Base-by-base conservation (phyloP, 2,888 invertebrate genomes). In the Embidobia sp. region DNA sequence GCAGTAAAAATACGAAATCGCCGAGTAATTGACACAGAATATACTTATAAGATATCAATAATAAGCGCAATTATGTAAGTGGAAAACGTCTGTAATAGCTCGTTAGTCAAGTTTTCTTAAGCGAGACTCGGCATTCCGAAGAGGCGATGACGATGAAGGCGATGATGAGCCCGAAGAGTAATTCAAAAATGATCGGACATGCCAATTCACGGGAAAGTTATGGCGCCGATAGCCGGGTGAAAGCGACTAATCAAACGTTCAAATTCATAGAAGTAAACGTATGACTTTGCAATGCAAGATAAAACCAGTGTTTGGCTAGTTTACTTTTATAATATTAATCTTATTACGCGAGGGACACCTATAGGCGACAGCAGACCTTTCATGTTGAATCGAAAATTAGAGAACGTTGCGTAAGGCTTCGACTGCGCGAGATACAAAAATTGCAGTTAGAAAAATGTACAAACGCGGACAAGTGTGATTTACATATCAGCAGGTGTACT, bases 231-330 rank as follows among this genome's bases (percentile, higher is more conserved):
- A 13, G 40, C 26, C 61, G 33, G 69, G 77, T 69, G 80, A 80
- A 80, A 77, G 72, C 69, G 46, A 33, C 51, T 46, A 70, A 75
- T 74, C 61, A 61, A 76, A 76, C 63, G 44, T 81, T 77, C 57
- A 57, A 77, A 73, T 76, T 44, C 33, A 26, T 59, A 40, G 40
- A 42, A 55, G 48, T 57, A 40, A 44, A 37, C 29, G 46, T 53
- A 11, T 61, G 66, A 66, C 40, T 29, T 8, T 29, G 29, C 29
- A n/a, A 3, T n/a, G 10, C 33, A n/a, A n/a, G n/a, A n/a, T n/a
- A n/a, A 53, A 74, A 66, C 74, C 59, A 59, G 66, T 66, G 59
- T 29, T 37, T n/a, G 27, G 44, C 66, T 19, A 44, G 63, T 40
- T 51, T 13, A 51, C 48, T 69, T 63, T 69, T 74, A 67, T 67